These are phyloP conservation scores for Euphonia xanthogaster DNA, from an alignment of 2,797 vertebrate genomes.

Conservation along the genomic window DNA sequence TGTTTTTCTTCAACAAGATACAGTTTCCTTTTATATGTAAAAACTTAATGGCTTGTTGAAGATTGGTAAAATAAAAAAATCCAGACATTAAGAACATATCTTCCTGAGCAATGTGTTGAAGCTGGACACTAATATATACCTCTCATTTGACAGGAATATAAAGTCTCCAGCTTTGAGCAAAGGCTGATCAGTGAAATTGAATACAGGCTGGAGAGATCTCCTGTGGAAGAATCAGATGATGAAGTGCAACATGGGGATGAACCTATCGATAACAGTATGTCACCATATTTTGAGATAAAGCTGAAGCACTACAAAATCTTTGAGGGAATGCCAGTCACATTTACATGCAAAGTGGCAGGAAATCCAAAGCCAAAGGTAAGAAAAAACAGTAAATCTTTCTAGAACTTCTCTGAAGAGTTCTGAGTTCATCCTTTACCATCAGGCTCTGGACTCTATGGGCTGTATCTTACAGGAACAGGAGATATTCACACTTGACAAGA, in stretches of 20 bases:
- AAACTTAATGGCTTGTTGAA: constrained; percentile 26
- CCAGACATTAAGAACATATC: not conserved
- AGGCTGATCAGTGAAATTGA: constrained; percentile 97
- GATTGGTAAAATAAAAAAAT: not conserved
- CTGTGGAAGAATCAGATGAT: constrained; percentile 92
- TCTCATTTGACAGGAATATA: constrained; percentile 86
- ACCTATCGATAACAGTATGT: constrained; percentile 67
- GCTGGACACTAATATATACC: not conserved
- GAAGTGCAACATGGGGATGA: constrained; percentile 85
- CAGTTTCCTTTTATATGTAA: constrained; percentile 33
- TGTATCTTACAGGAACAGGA: not conserved
- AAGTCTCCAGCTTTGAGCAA: constrained; percentile 98
- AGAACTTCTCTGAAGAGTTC: not conserved
- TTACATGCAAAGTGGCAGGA: constrained; percentile 90
- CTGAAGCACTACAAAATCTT: constrained; percentile 97
- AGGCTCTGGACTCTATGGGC: not conserved
- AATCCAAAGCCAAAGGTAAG: constrained; percentile 95
- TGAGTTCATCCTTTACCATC: not conserved
- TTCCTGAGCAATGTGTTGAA: not conserved
- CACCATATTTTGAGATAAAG: constrained; percentile 87
- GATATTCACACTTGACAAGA: not conserved
- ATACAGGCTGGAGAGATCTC: constrained; percentile 92
- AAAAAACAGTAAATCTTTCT: not conserved
- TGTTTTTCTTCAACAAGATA: constrained; percentile 23
- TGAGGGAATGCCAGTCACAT: constrained; percentile 96